Percentiles rank a stretch among this genome's conserved stretches.
Evolutionary conservation across 2,113 vertebrate species (phyloP).

Genomic region (Plecotus auritus): DNA sequence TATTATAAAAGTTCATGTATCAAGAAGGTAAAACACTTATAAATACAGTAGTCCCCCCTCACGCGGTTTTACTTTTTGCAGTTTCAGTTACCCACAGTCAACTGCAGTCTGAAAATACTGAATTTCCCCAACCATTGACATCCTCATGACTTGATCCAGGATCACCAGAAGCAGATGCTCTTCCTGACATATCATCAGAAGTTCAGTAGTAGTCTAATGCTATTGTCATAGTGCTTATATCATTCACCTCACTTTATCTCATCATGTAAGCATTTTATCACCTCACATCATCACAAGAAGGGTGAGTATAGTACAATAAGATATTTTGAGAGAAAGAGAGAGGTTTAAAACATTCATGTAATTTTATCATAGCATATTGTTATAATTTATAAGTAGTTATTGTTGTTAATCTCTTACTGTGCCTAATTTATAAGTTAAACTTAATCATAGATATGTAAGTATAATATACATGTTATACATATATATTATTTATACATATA

Average conservation of each 20-base stretch:
- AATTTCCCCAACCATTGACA: not conserved
- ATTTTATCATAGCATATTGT: not conserved
- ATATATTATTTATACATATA: too few relatives aligned
- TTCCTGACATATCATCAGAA: not conserved
- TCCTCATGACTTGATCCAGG: not conserved
- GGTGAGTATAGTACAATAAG: not conserved
- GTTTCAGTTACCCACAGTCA: not conserved
- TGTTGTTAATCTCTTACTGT: not conserved
- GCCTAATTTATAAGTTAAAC: not conserved
- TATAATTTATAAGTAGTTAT: not conserved
- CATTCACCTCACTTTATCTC: not conserved
- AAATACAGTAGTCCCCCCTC: not conserved
- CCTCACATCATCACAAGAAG: not conserved
- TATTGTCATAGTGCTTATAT: not conserved
- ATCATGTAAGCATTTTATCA: not conserved
- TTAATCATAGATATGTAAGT: not conserved
- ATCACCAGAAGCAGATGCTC: not conserved
- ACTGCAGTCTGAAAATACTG: not conserved
- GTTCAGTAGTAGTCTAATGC: not conserved
- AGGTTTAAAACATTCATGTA: not conserved
- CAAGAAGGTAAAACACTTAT: not conserved
- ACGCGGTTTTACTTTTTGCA: not conserved
- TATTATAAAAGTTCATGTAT: not conserved
- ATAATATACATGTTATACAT: not conserved
- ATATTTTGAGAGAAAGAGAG: not conserved